Base-by-base conservation (phyloP, 2,797 vertebrate genomes). In the Limosa lapponica region DNA sequence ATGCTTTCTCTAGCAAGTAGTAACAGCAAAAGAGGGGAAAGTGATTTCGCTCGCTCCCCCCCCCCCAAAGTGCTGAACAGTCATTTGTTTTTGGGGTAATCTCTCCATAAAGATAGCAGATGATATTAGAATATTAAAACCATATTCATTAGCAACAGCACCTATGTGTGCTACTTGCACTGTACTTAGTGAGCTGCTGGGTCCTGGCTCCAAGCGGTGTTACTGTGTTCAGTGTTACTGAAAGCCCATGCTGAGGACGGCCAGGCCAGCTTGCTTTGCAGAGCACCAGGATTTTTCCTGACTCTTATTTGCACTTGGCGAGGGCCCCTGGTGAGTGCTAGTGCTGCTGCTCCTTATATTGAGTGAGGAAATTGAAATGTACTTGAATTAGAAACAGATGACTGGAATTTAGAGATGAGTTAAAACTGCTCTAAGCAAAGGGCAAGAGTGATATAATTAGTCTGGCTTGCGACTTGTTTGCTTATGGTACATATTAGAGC, bases 331-430 rank as follows among this genome's bases (percentile, higher is more conserved):
- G 75, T 92, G 82, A 95, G 61, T 57, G 27, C 20, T 87, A 67
- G 73, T 73, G 64, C 81, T 90, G 89, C 86, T 95, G 86, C 82
- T 95, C 39, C 55, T 94, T 74, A 70, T 77, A 84, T 43, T 23
- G 64, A 95, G 55, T 92, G 93, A 96, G 91, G 92, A 95, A 96
- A 96, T 93, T 94, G 90, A 97, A 97, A 83, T 94, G 64, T 92
- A 78, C 81, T 90, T 2, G 24, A 89, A 97, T 97, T 95, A 94
- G 89, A 95, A 97, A 93, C 96, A 97, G 95, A 94, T 94, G 95
- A 94, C 89, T 88, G 71, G 91, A 95, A 92, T 93, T 90, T 89
- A 88, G 92, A 90, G 90, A 95, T 95, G 96, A 96, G 86, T 96
- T 93, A 91, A 90, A 95, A 90, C 71, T 94, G 34, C 81, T 89